Base-by-base conservation (phyloP, 2,888 invertebrate species). In the Sarcophaga variegata region DNA sequence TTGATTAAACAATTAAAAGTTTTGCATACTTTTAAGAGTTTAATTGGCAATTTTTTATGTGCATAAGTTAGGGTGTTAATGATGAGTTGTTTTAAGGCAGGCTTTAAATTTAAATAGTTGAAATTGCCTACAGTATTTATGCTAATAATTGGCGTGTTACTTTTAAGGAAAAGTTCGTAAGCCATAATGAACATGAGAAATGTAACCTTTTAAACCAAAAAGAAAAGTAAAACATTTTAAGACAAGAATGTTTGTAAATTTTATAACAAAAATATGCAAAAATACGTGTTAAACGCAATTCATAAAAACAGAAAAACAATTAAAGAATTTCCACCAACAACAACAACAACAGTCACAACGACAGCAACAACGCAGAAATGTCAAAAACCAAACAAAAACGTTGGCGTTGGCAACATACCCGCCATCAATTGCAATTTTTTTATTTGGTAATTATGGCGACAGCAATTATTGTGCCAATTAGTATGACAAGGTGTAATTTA, bases 351-450 rank as follows among this genome's bases (percentile, higher is more conserved):
- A 20, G 72, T 72, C 25, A 69, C 25, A 49, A 80, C 54, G 17
- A 69, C 22, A 72, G 81, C 49, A 60, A 83, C 12, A 12, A 77
- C 45, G n/a, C 27, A 85, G 82, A 83, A 78, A 85, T 85, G 85
- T 86, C 83, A 81, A 88, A 88, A 88, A 81, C 85, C 54, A 88
- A 88, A 84, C 86, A 86, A 72, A 88, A 88, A 74, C 81, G 86
- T 74, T 88, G 88, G 86, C 88, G 88, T 75, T 88, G 88, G 88
- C 88, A 83, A 70, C 81, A 83, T 71, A 83, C 81, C 74, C 85
- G 71, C 67, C 85, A 88, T 71, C 76, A 62, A 17, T n/a, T 86
- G 27, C 86, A 74, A 70, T 84, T 81, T 17, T 62, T 77, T 70
- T 74, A 83, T 76, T 78, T 86, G 74, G 71, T 81, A 85, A 77